Evolutionary conservation across 2,797 vertebrate species (phyloP).

Genomic region (Furcifer pardalis): DNA sequence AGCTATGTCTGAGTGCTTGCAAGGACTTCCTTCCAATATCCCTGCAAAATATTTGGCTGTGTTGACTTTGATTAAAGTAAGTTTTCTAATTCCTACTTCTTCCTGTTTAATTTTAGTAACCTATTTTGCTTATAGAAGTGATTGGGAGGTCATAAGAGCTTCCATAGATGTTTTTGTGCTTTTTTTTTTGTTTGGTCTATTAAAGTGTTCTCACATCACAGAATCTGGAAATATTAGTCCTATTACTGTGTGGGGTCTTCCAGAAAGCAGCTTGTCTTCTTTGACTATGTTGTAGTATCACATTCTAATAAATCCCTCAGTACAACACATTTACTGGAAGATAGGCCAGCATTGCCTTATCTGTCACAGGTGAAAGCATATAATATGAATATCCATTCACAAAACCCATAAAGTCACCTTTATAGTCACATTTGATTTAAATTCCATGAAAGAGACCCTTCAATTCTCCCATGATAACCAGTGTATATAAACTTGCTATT

Average conservation of each 20-base stretch:
- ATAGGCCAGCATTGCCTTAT: neutral
- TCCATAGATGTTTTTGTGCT: too few relatives aligned
- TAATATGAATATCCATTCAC: conserved; percentile 46
- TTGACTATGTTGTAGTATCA: neutral
- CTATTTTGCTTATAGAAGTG: too few relatives aligned
- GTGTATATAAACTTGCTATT: conserved; percentile 48
- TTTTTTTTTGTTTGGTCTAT: too few relatives aligned
- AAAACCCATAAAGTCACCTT: conserved; percentile 27
- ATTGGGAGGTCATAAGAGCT: too few relatives aligned
- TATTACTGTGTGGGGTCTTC: neutral
- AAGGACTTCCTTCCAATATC: too few relatives aligned
- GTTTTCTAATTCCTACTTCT: too few relatives aligned
- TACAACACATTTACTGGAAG: neutral
- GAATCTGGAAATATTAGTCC: too few relatives aligned
- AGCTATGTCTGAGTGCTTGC: too few relatives aligned
- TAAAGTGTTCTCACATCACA: too few relatives aligned
- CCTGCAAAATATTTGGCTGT: too few relatives aligned
- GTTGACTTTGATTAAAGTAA: too few relatives aligned
- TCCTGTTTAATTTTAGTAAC: too few relatives aligned
- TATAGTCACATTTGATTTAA: conserved; percentile 58
- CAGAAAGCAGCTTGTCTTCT: neutral
- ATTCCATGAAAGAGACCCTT: conserved; percentile 49
- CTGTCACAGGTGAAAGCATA: conserved; percentile 30
- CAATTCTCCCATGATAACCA: conserved; percentile 37
- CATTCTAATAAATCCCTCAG: neutral